Conservation (phyloP, 92 coral and sea anemone genomes). For the Ricordea florida region DNA sequence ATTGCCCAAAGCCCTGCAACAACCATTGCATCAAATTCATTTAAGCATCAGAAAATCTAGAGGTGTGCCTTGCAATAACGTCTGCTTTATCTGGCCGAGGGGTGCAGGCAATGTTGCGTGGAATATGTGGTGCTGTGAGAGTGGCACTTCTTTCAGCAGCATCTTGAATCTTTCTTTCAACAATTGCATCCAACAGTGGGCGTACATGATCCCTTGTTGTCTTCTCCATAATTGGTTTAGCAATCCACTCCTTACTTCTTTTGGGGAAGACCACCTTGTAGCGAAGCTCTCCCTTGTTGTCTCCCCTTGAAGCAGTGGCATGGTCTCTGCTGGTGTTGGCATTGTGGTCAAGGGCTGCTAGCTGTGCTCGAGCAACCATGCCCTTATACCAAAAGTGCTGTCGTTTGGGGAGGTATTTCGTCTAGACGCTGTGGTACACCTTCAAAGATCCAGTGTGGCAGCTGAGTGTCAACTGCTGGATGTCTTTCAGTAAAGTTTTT, state of each 20-base stretch:
- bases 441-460: conserved; percentile 56
- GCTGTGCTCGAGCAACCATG: conserved; percentile 58
- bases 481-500: conserved; percentile 21
- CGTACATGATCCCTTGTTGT: conserved; percentile 35
- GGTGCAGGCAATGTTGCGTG: conserved; percentile 42
- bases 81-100: conserved; percentile 31
- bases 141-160: conserved; percentile 48
- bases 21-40: neutral
- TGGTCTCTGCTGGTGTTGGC: conserved; percentile 52
- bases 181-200: conserved; percentile 33
- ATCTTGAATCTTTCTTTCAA: conserved; percentile 27
- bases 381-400: conserved; percentile 54
- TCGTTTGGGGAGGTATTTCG: conserved; percentile 53
- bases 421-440: conserved; percentile 46
- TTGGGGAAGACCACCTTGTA: conserved; percentile 53
- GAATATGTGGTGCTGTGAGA: conserved; percentile 6
- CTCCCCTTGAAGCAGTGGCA: conserved; percentile 32
- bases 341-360: conserved; percentile 63
- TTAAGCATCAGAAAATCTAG: conserved; percentile 23
- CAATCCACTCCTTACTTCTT: conserved; percentile 48
- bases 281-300: conserved; percentile 24
- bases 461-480: conserved; percentile 42
- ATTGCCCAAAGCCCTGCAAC: too few relatives aligned
- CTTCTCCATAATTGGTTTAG: conserved; percentile 52
- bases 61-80: conserved; percentile 30